Evolutionary conservation across 2,888 invertebrate species (phyloP), one percentile per base, ranked within the genome.

Genomic region (Hemistola chrysoprasaria): DNA sequence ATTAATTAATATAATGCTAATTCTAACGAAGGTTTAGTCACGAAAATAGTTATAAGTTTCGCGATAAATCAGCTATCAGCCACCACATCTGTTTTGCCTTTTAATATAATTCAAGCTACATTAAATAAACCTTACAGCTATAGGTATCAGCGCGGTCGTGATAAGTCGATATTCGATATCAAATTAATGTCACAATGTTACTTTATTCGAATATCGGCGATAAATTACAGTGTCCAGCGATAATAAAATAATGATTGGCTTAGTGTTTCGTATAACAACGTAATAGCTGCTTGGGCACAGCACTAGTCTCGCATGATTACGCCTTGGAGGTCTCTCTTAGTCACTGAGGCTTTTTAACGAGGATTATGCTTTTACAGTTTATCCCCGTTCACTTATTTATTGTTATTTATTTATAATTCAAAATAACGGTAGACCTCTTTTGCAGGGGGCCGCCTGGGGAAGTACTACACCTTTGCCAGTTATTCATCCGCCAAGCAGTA

Each of bases 231-330:
- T 48, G 55, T 47, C 58, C 50, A 57, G 62, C 58, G 71, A 76
- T 80, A 80, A 78, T 80, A 71, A 71, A 79, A 72, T 79, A 80
- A 82, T 81, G 68, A 71, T 48, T 24, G 71, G 50, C 51, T 62
- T 34, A 23, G 64, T 64, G 63, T 56, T 51, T 53, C 47, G 47
- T 52, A 48, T 69, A 71, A 71, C 67, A 59, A 69, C 59, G 56
- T 75, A 71, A 76, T 74, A 53, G 56, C 11, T 9, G 26, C 21
- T 29, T 33, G 25, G 30, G 26, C 33, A 39, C 40, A 42, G 58
- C 41, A 50, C 39, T 53, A 22, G 50, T 54, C 65, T 66, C 64
- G 53, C 63, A 65, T 65, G 57, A 68, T 71, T 68, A 60, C 54
- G 60, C 59, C 60, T 60, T 8, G 48, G 48, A 53, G 56, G 58